phyloP scores from a whole-genome alignment of 2,113 vertebrate species.

The Gadus macrocephalus region DNA sequence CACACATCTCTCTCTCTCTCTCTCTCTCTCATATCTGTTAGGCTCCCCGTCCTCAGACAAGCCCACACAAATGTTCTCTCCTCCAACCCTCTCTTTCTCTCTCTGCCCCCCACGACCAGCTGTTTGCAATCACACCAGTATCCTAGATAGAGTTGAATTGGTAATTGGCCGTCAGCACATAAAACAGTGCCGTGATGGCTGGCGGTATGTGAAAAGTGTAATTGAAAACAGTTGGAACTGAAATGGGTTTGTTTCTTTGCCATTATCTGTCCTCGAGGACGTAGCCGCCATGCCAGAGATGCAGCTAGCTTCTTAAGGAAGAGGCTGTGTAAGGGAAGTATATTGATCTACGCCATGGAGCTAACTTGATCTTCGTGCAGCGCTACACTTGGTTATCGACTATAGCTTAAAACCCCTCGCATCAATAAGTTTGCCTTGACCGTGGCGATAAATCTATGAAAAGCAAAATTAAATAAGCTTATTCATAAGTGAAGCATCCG shows the following conservation, averaged over 20 bases:
- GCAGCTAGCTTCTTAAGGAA: too few species aligned
- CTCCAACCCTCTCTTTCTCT: not conserved
- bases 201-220: conserved; percentile 41
- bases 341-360: too few species aligned
- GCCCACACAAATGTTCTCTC: conserved; percentile 8
- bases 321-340: too few species aligned
- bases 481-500: too few species aligned
- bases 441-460: too few species aligned
- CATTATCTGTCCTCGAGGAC: conserved; percentile 33
- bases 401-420: too few species aligned
- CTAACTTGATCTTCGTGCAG: too few species aligned
- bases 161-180: conserved; percentile 43
- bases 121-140: conserved; percentile 48
- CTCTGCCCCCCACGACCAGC: conserved; percentile 38
- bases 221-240: conserved; percentile 58
- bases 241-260: conserved; percentile 54
- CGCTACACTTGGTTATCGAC: too few species aligned
- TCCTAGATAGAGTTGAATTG: conserved; percentile 35
- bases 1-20: not conserved
- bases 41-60: not conserved
- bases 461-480: too few species aligned
- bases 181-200: conserved; percentile 32
- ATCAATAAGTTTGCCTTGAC: too few species aligned
- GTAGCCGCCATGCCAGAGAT: too few species aligned
- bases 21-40: not conserved